Evolutionary conservation across 2,113 vertebrate genomes (phyloP).

Genomic region (Gobiocypris rarus): DNA sequence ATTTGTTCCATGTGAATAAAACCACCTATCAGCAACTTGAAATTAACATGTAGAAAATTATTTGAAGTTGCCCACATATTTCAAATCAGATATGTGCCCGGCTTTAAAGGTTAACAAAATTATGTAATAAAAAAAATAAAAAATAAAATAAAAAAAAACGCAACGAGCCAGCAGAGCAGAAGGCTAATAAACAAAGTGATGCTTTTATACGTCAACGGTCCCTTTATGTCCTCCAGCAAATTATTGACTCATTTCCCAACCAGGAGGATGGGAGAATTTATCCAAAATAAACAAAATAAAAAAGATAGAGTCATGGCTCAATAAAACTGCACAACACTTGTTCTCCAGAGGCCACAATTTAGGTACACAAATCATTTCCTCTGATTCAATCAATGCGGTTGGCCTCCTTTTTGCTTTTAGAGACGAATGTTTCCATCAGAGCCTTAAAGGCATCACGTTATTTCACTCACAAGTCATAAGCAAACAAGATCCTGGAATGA

Average conservation of each 20-base stretch:
- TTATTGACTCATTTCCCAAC: constrained; percentile 47
- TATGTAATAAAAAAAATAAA: constrained; percentile 26
- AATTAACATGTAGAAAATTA: constrained; percentile 62
- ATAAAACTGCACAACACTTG: constrained; percentile 55
- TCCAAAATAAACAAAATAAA: constrained; percentile 55
- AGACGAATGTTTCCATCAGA: constrained; percentile 2
- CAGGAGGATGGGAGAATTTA: constrained; percentile 6
- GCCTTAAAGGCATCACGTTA: not conserved
- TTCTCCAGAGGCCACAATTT: constrained; percentile 51
- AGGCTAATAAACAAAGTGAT: constrained; percentile 39
- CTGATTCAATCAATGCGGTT: not conserved
- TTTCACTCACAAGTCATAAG: constrained; percentile 12
- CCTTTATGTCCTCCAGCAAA: constrained; percentile 48
- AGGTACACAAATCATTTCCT: constrained; percentile 45
- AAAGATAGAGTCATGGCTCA: constrained; percentile 48
- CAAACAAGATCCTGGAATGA: constrained; percentile 2
- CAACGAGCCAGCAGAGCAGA: constrained; percentile 6
- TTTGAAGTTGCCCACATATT: constrained; percentile 52
- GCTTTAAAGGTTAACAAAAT: constrained; percentile 59
- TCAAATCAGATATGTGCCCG: constrained; percentile 43
- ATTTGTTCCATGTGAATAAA: constrained; percentile 63
- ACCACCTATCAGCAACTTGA: constrained; percentile 65
- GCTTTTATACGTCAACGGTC: constrained; percentile 16
- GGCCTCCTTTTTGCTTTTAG: not conserved
- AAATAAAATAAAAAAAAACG: not conserved